Evolutionary conservation across 2,113 vertebrate species (phyloP).

Genomic region (Chlorocebus sabaeus): DNA sequence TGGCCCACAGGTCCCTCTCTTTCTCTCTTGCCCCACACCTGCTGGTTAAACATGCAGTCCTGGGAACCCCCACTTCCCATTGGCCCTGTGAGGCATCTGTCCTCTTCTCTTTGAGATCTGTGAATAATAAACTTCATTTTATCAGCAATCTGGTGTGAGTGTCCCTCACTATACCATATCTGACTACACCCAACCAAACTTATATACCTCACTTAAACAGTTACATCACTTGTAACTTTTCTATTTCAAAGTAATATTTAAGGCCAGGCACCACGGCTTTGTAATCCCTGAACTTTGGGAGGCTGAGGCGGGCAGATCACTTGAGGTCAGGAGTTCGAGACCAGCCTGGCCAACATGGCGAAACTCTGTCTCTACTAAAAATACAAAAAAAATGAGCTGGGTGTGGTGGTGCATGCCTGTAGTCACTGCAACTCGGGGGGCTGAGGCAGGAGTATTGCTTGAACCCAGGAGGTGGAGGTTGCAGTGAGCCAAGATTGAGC

Average conservation of each 20-base stretch:
- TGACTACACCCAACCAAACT: neutral
- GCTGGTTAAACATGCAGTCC: accelerated
- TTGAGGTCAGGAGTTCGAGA: no score
- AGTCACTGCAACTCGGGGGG: no score
- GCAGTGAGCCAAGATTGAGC: no score
- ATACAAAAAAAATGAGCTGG: no score
- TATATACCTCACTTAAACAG: neutral
- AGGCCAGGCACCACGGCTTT: neutral
- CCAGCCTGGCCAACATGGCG: no score
- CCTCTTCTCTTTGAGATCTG: neutral
- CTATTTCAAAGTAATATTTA: neutral
- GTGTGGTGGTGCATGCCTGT: no score
- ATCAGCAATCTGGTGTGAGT: neutral
- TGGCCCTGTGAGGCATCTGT: neutral
- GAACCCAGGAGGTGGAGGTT: no score
- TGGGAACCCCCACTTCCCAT: neutral
- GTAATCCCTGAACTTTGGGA: no score
- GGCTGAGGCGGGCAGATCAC: no score
- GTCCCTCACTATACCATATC: neutral
- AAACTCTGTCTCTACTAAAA: no score
- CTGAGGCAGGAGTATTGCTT: no score
- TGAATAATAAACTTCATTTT: neutral
- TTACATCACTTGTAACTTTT: neutral
- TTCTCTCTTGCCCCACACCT: neutral
- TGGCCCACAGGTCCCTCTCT: accelerated